Evolutionary conservation across 2,888 invertebrate species (phyloP).

Genomic region (Eupithecia inturbata): DNA sequence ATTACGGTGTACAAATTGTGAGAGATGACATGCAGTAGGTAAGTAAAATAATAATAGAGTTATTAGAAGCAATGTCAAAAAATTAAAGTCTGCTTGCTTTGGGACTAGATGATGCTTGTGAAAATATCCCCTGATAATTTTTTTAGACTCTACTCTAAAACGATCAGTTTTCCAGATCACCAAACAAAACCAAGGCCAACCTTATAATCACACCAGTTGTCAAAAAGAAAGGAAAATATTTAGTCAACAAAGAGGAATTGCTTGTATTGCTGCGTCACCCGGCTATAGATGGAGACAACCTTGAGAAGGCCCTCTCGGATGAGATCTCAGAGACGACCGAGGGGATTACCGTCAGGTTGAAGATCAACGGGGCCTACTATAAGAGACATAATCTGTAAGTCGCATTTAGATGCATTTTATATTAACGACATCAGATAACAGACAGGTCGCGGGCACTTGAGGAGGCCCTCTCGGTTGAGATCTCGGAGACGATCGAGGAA

Average conservation of each 20-base stretch:
- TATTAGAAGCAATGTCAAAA: too few species aligned
- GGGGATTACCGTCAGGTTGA: not conserved
- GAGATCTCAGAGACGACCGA: not conserved
- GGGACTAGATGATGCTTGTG: not conserved
- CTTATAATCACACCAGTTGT: not conserved
- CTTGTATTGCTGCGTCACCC: not conserved
- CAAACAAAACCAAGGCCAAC: not conserved
- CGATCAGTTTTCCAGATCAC: not conserved
- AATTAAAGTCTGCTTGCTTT: too few species aligned
- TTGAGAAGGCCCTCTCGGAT: not conserved
- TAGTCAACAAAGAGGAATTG: not conserved
- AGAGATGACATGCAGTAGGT: too few species aligned
- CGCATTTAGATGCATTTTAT: not conserved
- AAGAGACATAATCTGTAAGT: not conserved
- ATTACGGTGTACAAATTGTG: too few species aligned
- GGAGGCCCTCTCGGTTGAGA: too few species aligned
- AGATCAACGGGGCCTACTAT: constrained; percentile 2
- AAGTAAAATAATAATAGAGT: too few species aligned
- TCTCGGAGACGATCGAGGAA: too few species aligned
- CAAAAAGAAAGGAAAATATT: not conserved
- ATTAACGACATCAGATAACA: too few species aligned
- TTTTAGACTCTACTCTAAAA: not conserved
- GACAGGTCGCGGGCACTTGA: too few species aligned
- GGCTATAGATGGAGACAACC: not conserved
- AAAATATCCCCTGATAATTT: not conserved